A percentile compares a stretch with the other conserved stretches of the same genome.
These are phyloP conservation scores for Ichneumoninae sp. DNA, from an alignment of 2,888 invertebrate species.

Conservation along the genomic window DNA sequence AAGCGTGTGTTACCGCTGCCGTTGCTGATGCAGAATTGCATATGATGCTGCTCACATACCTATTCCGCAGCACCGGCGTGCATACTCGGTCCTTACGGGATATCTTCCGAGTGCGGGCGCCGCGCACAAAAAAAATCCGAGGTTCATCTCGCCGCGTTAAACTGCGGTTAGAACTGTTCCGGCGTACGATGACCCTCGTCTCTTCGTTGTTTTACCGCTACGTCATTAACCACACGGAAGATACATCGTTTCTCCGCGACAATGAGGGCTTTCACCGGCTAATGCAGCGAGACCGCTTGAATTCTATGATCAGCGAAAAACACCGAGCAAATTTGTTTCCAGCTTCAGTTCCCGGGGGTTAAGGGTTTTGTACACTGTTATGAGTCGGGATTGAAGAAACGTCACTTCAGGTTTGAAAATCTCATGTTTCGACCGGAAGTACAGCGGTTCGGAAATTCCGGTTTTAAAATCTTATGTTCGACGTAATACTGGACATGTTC, in stretches of 20 bases:
- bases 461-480: too few relatives aligned
- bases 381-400: not conserved
- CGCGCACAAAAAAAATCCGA: slow-evolving; percentile 28
- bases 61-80: slow-evolving; percentile 29
- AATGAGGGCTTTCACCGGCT: slow-evolving; percentile 19
- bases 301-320: not conserved
- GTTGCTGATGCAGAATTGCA: slow-evolving; percentile 27
- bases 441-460: too few relatives aligned
- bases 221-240: slow-evolving; percentile 42
- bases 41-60: slow-evolving; percentile 16
- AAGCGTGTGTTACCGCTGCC: slow-evolving; percentile 39
- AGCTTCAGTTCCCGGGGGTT: not conserved
- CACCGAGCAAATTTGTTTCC: not conserved
- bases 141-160: slow-evolving; percentile 51
- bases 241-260: slow-evolving; percentile 37
- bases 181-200: slow-evolving; percentile 58
- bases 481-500: too few relatives aligned
- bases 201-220: slow-evolving; percentile 55
- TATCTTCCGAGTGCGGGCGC: slow-evolving; percentile 35
- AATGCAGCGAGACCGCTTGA: not conserved
- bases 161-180: slow-evolving; percentile 61
- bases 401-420: too few relatives aligned
- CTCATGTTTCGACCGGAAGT: too few relatives aligned
- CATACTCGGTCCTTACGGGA: slow-evolving; percentile 55
- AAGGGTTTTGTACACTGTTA: not conserved